phyloP scores from a whole-genome alignment of 2,888 invertebrate species.

The Diarsia brunnea region DNA sequence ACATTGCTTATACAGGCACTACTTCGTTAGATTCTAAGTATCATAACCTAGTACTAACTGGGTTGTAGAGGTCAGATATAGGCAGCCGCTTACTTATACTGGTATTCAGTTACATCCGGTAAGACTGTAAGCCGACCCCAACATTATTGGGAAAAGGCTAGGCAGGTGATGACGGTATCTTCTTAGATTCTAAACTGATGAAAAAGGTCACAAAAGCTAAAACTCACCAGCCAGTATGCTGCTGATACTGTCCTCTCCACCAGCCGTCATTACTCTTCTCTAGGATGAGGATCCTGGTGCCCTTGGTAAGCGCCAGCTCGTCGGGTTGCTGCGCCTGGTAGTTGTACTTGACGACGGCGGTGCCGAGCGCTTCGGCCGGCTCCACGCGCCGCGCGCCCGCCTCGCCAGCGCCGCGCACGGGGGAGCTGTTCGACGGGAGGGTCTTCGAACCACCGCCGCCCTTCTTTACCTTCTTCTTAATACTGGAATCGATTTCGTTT shows the following conservation, averaged over 20 bases:
- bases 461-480: constrained; percentile 96
- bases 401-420: constrained; percentile 93
- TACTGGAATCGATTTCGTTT: constrained; percentile 85
- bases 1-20: background rate
- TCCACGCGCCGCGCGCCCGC: constrained; percentile 95
- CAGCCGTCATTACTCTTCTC: constrained; percentile 99
- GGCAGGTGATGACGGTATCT: too few species aligned
- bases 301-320: constrained; percentile 98
- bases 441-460: constrained; percentile 96
- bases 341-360: constrained; percentile 98
- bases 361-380: constrained; percentile 96
- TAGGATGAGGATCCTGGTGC: constrained; percentile 97
- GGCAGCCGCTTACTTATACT: too few species aligned
- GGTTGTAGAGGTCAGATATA: too few species aligned
- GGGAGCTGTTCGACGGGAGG: constrained; percentile 95
- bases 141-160: too few species aligned
- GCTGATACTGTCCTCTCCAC: constrained; percentile 98
- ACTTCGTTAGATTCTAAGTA: background rate
- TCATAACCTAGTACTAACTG: too few species aligned
- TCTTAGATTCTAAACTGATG: background rate
- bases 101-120: too few species aligned
- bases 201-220: constrained; percentile 6
- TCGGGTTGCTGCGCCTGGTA: constrained; percentile 98
- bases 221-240: constrained; percentile 90
- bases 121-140: too few species aligned